Evolutionary conservation across 2,888 invertebrate genomes (phyloP).

Genomic region (Pandemis corylana): DNA sequence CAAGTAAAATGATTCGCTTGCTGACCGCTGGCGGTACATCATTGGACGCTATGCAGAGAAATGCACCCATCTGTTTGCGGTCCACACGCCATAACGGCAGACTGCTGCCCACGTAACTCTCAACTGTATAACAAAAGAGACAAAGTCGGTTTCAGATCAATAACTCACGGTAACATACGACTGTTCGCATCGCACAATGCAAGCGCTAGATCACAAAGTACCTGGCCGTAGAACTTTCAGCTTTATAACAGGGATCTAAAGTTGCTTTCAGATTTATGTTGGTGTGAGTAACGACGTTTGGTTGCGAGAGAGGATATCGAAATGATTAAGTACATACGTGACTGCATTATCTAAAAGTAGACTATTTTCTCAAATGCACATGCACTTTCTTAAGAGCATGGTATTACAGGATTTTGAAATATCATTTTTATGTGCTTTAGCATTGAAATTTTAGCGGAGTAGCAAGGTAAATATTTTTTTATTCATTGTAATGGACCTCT

Average conservation of each 20-base stretch:
- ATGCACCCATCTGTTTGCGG: conserved; percentile 95
- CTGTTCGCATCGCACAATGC: neutral
- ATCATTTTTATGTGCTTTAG: too few relatives aligned
- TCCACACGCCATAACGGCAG: conserved; percentile 89
- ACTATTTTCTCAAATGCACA: neutral
- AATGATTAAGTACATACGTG: conserved; percentile 3
- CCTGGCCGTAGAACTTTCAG: neutral
- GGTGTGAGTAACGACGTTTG: neutral
- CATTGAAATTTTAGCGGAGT: too few relatives aligned
- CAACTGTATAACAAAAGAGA: conserved; percentile 77
- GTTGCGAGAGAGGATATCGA: neutral
- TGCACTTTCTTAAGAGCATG: neutral
- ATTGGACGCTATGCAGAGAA: conserved; percentile 96
- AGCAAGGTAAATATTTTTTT: too few relatives aligned
- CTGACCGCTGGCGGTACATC: conserved; percentile 96
- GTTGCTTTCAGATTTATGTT: neutral
- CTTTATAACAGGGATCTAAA: neutral
- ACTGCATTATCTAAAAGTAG: neutral
- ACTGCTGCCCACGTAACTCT: conserved; percentile 89
- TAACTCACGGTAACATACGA: neutral
- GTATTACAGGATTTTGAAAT: too few relatives aligned
- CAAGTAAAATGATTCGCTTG: conserved; percentile 93
- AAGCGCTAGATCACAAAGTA: neutral
- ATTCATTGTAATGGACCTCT: too few relatives aligned
- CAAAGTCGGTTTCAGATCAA: conserved; percentile 8